Percentiles rank a stretch among this genome's conserved stretches.
Evolutionary conservation across 2,888 invertebrate species (phyloP).

Genomic region (Matsumyia berberina): DNA sequence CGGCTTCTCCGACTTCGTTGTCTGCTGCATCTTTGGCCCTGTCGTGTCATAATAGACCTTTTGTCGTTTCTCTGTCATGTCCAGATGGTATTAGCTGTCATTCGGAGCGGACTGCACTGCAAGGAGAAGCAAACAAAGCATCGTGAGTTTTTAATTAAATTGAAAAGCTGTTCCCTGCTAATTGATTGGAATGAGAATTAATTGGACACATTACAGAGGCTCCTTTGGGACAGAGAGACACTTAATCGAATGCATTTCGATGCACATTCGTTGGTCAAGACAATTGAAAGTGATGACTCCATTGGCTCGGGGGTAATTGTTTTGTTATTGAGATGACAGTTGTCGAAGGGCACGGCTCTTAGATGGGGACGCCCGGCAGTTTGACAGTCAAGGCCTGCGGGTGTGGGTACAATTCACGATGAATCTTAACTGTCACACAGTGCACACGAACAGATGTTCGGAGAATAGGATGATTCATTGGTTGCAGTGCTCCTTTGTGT

Average conservation of each 20-base stretch:
- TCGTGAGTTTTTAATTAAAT: conserved; percentile 56
- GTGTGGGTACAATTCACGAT: conserved; percentile 37
- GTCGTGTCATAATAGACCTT: conserved; percentile 68
- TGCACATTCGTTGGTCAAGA: conserved; percentile 42
- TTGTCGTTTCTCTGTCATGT: conserved; percentile 63
- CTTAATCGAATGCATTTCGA: conserved; percentile 40
- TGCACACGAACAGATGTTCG: conserved; percentile 55
- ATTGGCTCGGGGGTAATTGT: conserved; percentile 67
- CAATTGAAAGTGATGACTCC: conserved; percentile 66
- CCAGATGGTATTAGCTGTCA: conserved; percentile 49
- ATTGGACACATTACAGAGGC: conserved; percentile 40
- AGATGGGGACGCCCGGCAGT: neutral
- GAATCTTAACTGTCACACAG: conserved; percentile 30
- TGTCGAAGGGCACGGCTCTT: conserved; percentile 43
- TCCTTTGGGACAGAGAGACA: neutral
- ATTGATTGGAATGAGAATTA: conserved; percentile 71
- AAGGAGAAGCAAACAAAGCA: conserved; percentile 4
- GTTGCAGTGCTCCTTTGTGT: conserved; percentile 46
- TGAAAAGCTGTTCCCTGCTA: conserved; percentile 48
- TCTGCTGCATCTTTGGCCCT: conserved; percentile 49
- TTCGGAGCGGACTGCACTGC: conserved; percentile 30
- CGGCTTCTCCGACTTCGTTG: conserved; percentile 22
- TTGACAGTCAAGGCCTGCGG: conserved; percentile 18
- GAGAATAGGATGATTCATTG: conserved; percentile 63
- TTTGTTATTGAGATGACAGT: conserved; percentile 70